Conservation (phyloP, 2,113 vertebrate species). For the Gopherus flavomarginatus region DNA sequence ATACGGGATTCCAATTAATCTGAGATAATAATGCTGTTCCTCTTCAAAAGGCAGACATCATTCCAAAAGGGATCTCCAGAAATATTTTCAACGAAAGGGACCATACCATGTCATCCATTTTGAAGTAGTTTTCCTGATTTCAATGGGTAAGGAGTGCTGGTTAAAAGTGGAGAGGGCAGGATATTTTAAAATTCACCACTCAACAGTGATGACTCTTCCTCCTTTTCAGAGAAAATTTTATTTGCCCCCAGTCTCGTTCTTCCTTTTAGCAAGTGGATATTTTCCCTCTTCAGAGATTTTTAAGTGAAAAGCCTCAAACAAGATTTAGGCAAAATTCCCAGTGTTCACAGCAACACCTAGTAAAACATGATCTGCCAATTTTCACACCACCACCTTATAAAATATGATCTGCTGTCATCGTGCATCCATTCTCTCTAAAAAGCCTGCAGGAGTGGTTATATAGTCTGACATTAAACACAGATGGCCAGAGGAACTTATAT, state of each 20-base stretch:
- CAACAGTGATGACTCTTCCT: neutral
- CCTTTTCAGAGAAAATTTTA: conserved; percentile 21
- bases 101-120: neutral
- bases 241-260: conserved; percentile 11
- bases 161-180: neutral
- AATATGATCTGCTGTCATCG: conserved; percentile 1
- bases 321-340: conserved; percentile 9
- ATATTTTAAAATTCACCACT: fast-evolving
- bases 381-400: conserved; percentile 34
- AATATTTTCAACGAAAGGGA: neutral
- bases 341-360: neutral
- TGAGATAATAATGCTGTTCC: neutral
- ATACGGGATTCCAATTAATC: neutral
- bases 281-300: conserved; percentile 55
- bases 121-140: neutral
- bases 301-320: conserved; percentile 33
- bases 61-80: fast-evolving
- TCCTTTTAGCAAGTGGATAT: neutral
- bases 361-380: neutral
- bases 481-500: neutral
- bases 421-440: neutral
- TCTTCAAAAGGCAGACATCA: neutral
- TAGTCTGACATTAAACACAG: neutral
- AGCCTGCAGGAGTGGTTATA: neutral
- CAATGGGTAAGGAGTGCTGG: neutral